Evolutionary conservation across 2,888 invertebrate genomes (phyloP), one percentile per base, ranked within the genome.

Genomic region (Sussaba pulchella): DNA sequence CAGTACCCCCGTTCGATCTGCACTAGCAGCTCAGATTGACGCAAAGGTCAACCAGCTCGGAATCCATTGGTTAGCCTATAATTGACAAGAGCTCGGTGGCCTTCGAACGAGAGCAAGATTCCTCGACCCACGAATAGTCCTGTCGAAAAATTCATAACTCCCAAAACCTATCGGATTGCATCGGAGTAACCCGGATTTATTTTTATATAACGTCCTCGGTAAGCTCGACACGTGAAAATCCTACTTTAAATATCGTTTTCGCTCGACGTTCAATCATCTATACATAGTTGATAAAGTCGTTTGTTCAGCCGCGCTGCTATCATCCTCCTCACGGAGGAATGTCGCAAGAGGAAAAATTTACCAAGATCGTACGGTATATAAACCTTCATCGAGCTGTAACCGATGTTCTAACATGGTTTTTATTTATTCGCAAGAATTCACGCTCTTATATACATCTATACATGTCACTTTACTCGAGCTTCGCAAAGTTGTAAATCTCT

Each of bases 401-500:
- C 26, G 2, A 52, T 41, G 12, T 36, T 5, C 4, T 26, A 14
- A 24, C 24, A 17, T 8, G 41, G 14, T 17, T 52, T 61, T 19
- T 45, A 72, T 75, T 71, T 59, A 71, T 61, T 74, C 66, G 47
- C 50, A 19, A 39, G 9, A n/a, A n/a, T 31, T 24, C 14, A 21
- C 50, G 17, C 43, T 31, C 24, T 54, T 47, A 54, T 41, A 17
- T 73, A n/a, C n/a, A n/a, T n/a, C n/a, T n/a, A n/a, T n/a, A n/a
- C n/a, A n/a, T n/a, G n/a, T n/a, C n/a, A n/a, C n/a, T n/a, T 47
- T 64, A 24, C 39, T 47, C 43, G 10, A 57, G 45, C 50, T 43
- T 14, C 39, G 39, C n/a, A 21, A 39, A 50, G 47, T n/a, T 74
- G 50, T 64, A 74, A 79, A 79, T 74, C 74, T 50, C 64, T 50